Evolutionary conservation across 64 coral and sea anemone species (phyloP).

Genomic region (Porites lutea): DNA sequence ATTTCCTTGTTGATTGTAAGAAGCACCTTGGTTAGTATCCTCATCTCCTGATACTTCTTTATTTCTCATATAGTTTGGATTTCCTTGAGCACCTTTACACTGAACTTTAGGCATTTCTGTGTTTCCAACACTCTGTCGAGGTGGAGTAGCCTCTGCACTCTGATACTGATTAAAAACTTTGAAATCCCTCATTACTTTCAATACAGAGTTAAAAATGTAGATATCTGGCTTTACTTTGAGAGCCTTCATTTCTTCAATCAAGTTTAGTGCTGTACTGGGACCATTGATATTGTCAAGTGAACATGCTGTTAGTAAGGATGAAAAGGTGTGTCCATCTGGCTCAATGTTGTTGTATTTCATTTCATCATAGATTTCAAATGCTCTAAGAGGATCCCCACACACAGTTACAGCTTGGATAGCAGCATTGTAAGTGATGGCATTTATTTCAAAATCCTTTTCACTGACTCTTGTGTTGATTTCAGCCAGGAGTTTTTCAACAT

Average conservation of each 20-base stretch:
- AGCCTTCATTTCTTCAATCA: constrained; percentile 81
- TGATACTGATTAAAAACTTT: constrained; percentile 20
- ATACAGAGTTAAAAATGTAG: constrained; percentile 80
- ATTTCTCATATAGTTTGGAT: too few species aligned
- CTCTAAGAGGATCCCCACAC: constrained; percentile 32
- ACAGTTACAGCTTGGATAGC: constrained; percentile 84
- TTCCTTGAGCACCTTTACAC: not conserved
- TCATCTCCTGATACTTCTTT: not conserved
- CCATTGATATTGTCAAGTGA: constrained; percentile 52
- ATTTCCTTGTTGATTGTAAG: not conserved
- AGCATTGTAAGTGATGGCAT: constrained; percentile 87
- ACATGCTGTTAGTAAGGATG: constrained; percentile 78
- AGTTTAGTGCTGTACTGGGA: constrained; percentile 42
- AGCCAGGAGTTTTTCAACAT: constrained; percentile 62
- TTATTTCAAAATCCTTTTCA: constrained; percentile 42
- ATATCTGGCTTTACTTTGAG: constrained; percentile 77
- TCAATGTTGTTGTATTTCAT: constrained; percentile 40
- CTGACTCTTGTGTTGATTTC: constrained; percentile 41
- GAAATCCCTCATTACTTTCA: constrained; percentile 81
- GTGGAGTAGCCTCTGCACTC: not conserved
- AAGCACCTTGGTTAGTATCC: not conserved
- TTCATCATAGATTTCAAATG: constrained; percentile 73
- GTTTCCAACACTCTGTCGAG: not conserved
- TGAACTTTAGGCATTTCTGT: not conserved
- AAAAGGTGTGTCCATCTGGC: constrained; percentile 73